Conservation (phyloP, 2,113 vertebrate genomes). For the Austrofundulus limnaeus region DNA sequence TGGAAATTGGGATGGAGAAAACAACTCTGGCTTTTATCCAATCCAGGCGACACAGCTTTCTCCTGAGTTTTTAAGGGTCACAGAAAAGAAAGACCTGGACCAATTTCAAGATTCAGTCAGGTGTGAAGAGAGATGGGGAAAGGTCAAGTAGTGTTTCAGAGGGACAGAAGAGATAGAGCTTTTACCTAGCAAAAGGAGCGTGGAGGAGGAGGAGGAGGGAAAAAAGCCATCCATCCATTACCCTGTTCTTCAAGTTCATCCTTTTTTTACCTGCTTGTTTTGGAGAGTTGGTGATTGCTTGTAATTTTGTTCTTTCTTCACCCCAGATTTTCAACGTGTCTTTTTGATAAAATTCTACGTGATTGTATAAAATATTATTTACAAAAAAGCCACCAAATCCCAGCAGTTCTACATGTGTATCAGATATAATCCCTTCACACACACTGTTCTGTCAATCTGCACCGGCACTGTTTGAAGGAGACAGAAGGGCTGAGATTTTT, state of each 20-base stretch:
- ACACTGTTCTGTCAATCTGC: constrained; percentile 5
- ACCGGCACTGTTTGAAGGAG: constrained; percentile 30
- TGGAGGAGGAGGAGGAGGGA: constrained; percentile 6
- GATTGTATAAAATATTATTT: background rate
- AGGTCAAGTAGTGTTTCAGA: constrained; percentile 58
- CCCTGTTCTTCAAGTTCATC: constrained; percentile 29
- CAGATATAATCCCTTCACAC: background rate
- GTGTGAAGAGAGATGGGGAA: constrained; percentile 59
- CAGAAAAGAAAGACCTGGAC: constrained; percentile 44
- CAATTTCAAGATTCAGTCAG: constrained; percentile 56
- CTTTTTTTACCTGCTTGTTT: constrained; percentile 12
- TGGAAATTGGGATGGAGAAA: constrained; percentile 4
- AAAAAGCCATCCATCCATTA: constrained; percentile 40
- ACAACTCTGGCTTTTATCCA: constrained; percentile 35
- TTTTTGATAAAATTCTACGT: constrained; percentile 1
- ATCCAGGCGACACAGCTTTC: constrained; percentile 37
- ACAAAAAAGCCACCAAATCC: constrained; percentile 2
- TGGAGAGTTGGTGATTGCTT: background rate
- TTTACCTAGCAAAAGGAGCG: constrained; percentile 46
- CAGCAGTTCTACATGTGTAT: background rate
- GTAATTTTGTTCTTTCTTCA: background rate
- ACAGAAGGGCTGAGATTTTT: constrained; percentile 37
- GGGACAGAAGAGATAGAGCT: constrained; percentile 36
- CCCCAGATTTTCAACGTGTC: background rate
- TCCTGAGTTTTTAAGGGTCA: constrained; percentile 27